phyloP scores from a whole-genome alignment of 2,888 invertebrate genomes.

The Tetrapedia diversipes region DNA sequence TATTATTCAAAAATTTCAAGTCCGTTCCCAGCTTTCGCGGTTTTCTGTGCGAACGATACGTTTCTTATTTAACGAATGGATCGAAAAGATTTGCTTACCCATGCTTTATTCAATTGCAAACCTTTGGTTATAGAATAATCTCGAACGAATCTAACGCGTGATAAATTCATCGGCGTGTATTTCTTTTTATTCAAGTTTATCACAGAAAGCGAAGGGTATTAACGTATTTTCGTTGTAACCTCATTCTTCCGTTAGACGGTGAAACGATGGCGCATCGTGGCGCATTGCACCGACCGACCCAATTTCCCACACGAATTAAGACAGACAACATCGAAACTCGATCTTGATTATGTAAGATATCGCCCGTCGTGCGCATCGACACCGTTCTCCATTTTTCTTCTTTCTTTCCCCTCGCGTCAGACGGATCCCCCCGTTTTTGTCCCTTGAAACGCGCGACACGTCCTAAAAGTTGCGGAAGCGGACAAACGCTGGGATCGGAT shows the following conservation, averaged over 20 bases:
- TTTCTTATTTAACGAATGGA: too few species aligned
- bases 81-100: too few species aligned
- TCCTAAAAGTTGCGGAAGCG: neutral
- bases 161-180: too few species aligned
- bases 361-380: neutral
- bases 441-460: neutral
- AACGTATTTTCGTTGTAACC: too few species aligned
- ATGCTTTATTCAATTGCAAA: too few species aligned
- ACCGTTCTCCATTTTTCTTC: neutral
- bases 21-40: neutral
- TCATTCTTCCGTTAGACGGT: too few species aligned
- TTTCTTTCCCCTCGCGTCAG: neutral
- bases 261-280: slow-evolving; percentile 63
- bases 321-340: slow-evolving; percentile 11
- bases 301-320: slow-evolving; percentile 44
- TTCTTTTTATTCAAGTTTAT: too few species aligned
- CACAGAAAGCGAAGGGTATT: too few species aligned
- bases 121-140: too few species aligned
- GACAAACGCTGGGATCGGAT: too few species aligned
- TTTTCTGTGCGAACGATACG: too few species aligned
- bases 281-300: slow-evolving; percentile 65
- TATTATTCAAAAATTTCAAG: slow-evolving; percentile 27
- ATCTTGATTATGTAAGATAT: slow-evolving; percentile 20
- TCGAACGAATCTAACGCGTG: too few species aligned
- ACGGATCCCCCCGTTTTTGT: neutral